phyloP scores from a whole-genome alignment of 1,140 invertebrate species.

The Chelonus insularis region DNA sequence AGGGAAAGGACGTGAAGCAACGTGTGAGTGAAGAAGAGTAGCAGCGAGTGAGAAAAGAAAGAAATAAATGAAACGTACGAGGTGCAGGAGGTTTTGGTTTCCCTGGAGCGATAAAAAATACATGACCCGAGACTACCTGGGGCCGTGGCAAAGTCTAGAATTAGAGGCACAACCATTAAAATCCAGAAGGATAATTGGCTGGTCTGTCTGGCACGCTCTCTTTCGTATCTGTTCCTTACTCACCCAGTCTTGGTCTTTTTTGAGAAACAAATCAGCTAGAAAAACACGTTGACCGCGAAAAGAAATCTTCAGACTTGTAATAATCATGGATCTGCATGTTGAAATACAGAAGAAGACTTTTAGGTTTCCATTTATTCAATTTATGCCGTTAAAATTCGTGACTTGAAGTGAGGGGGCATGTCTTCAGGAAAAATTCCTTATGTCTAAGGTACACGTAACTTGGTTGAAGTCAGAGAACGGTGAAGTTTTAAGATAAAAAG shows the following conservation, averaged over 20 bases:
- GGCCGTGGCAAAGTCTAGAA: slow-evolving; percentile 42
- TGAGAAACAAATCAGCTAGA: too few relatives aligned
- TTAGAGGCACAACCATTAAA: slow-evolving; percentile 49
- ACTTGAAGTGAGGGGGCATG: too few relatives aligned
- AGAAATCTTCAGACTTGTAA: too few relatives aligned
- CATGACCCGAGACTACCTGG: slow-evolving; percentile 36
- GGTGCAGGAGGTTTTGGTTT: slow-evolving; percentile 30
- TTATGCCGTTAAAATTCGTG: too few relatives aligned
- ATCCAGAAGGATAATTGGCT: slow-evolving; percentile 47
- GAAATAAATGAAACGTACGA: slow-evolving; percentile 4
- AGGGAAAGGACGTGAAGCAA: not conserved
- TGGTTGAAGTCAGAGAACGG: too few relatives aligned
- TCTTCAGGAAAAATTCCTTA: too few relatives aligned
- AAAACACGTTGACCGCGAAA: too few relatives aligned
- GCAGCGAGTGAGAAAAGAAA: slow-evolving; percentile 14
- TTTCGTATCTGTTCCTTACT: slow-evolving; percentile 19
- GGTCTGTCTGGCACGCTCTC: slow-evolving; percentile 22
- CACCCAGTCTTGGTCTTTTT: slow-evolving; percentile 23
- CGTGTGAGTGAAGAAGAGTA: not conserved
- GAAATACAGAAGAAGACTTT: too few relatives aligned
- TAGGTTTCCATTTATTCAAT: too few relatives aligned
- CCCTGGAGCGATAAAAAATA: slow-evolving; percentile 46
- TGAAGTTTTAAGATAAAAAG: too few relatives aligned
- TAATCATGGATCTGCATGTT: too few relatives aligned
- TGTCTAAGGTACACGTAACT: too few relatives aligned